A percentile compares a stretch with the other conserved stretches of the same genome.
Conservation (phyloP, 1,140 invertebrate species). For the Araneus ventricosus region DNA sequence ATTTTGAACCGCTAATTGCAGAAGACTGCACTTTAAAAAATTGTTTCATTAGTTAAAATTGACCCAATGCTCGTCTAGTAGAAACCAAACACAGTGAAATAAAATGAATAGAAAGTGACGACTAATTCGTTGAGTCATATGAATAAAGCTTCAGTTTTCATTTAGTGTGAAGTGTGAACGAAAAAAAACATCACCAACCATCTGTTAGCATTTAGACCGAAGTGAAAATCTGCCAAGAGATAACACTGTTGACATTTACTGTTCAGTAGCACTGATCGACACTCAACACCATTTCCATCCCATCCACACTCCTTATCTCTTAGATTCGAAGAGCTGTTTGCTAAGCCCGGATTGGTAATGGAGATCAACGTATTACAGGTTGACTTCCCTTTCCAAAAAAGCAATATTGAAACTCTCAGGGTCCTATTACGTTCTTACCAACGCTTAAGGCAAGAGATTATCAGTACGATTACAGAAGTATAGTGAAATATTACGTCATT, state of each 20-base stretch:
- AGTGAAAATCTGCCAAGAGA: neutral
- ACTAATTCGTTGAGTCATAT: neutral
- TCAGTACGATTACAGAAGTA: neutral
- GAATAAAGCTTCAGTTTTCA: neutral
- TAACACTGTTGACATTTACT: conserved; percentile 34
- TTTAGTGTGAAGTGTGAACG: neutral
- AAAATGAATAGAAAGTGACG: no score
- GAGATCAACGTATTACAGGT: neutral
- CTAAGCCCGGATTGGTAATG: conserved; percentile 14
- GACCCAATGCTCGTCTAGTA: no score
- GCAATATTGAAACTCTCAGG: neutral
- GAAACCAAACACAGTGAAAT: no score
- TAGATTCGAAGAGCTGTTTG: neutral
- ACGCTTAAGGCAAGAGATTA: neutral
- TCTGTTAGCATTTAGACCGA: neutral
- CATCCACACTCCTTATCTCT: neutral
- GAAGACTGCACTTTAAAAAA: no score
- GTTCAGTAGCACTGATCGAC: conserved; percentile 25
- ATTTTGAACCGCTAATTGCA: no score
- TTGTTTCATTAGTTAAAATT: no score
- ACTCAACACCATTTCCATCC: neutral
- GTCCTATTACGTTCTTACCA: neutral
- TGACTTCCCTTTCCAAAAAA: neutral
- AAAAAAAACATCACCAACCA: neutral
- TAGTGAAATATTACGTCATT: no score